These are phyloP conservation scores for Pelodiscus sinensis DNA, from an alignment of 2,113 vertebrate genomes.

Conservation along the genomic window DNA sequence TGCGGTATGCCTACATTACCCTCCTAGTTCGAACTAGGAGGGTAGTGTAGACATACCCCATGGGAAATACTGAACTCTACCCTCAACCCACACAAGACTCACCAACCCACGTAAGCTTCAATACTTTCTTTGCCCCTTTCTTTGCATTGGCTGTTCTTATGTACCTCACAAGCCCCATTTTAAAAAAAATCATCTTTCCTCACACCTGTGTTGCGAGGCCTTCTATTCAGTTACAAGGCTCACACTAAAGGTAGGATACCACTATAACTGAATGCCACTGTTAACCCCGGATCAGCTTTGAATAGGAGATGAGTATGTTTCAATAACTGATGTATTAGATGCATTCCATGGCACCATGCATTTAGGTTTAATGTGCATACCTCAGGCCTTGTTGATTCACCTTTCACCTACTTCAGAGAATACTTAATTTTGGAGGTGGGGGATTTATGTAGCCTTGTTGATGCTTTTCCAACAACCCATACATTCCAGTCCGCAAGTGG, in stretches of 20 bases:
- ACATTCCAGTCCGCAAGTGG: constrained; percentile 7
- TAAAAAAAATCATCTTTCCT: neutral
- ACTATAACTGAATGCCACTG: accelerated
- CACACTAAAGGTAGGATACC: neutral
- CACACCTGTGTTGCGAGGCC: neutral
- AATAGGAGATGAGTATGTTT: neutral
- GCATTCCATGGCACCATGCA: neutral
- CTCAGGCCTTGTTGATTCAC: neutral
- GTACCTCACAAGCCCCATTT: neutral
- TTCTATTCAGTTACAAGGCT: neutral
- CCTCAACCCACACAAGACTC: neutral
- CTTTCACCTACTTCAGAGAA: neutral
- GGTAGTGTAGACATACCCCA: no score
- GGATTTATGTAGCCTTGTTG: neutral
- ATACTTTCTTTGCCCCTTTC: neutral
- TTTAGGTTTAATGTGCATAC: neutral
- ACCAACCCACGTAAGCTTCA: neutral
- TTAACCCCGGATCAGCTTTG: neutral
- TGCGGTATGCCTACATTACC: no score
- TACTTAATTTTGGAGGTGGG: constrained; percentile 5
- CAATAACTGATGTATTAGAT: accelerated
- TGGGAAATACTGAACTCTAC: neutral
- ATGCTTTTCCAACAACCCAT: constrained; percentile 26
- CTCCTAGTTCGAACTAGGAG: no score
- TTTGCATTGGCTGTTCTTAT: neutral